Base-by-base conservation (phyloP, 2,113 vertebrate species). In the Nycticorax nycticorax region DNA sequence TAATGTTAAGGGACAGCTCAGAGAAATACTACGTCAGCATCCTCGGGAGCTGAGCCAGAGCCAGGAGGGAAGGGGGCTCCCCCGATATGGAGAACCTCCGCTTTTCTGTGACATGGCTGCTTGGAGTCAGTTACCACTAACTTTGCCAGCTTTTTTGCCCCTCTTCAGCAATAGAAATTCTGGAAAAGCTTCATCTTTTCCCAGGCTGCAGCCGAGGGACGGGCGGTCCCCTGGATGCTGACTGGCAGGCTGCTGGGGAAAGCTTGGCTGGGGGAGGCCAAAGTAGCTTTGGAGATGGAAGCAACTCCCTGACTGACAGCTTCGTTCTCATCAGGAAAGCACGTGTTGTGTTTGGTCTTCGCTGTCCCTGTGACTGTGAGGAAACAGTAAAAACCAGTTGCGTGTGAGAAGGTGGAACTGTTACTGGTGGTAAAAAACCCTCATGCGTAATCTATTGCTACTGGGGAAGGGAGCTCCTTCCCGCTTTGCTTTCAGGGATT, bases 181-280 rank as follows among this genome's bases (percentile, higher is more conserved):
- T 41, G 48, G 33, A 79, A 37, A 33, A 57, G 37, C 37, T 32
- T 77, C 12, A 7, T 35, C 75, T 52, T 45, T 52, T 11, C 28
- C 19, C 3, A 4, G 50, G 64, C 30, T 16, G 33, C 62, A 33
- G 43, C 12, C 0, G 1, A 33, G 45, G 75, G 28, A 7, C 0
- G 11, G 1, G 23, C 17, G 3, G 19, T 77, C 14, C 39, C 45
- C 6, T 55, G 45, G n/a, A 9, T 32, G 21, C 43, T 27, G 48
- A 6, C 56, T 32, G 69, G 10, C 35, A 23, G 55, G 50, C 45
- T 71, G 43, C 16, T 0, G 19, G 57, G n/a, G 21, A 13, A 23
- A 41, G 27, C 45, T 48, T 41, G 24, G 16, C 41, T 41, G 28
- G 45, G 22, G 41, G 21, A 82, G 18, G 50, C 47, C 56, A n/a